A percentile compares a stretch with the other conserved stretches of the same genome.
phyloP scores from a whole-genome alignment of 2,797 vertebrate species.

The Danio choprae region DNA sequence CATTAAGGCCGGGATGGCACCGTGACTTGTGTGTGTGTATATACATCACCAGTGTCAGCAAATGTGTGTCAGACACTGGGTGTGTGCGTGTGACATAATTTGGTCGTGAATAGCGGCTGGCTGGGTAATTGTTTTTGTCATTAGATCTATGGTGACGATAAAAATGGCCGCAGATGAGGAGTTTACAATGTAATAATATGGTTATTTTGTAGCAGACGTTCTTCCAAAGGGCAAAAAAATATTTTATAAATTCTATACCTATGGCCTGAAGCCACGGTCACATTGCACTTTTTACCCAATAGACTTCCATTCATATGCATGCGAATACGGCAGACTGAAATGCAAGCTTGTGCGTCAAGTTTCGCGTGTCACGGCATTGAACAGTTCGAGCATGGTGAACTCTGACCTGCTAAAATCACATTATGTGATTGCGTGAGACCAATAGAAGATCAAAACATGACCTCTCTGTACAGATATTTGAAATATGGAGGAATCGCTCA shows the following conservation, averaged over 20 bases:
- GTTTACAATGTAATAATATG: conserved; percentile 11
- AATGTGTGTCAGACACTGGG: conserved; percentile 54
- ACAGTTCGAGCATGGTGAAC: too few species aligned
- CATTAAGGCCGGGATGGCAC: conserved; percentile 94
- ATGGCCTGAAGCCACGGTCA: too few species aligned
- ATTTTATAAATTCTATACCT: neutral
- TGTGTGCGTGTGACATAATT: conserved; percentile 58
- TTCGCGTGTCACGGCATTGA: too few species aligned
- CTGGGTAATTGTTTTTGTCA: conserved; percentile 93
- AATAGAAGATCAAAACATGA: too few species aligned
- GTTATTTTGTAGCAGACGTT: neutral
- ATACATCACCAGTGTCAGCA: conserved; percentile 52
- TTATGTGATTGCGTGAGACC: too few species aligned
- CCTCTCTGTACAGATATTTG: too few species aligned
- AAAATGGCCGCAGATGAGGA: conserved; percentile 50
- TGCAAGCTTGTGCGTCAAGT: too few species aligned
- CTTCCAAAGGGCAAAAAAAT: conserved; percentile 13
- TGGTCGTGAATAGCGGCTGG: conserved; percentile 75
- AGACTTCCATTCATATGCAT: too few species aligned
- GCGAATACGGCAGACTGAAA: too few species aligned
- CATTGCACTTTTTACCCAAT: too few species aligned
- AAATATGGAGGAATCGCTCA: too few species aligned
- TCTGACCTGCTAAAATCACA: too few species aligned
- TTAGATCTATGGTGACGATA: conserved; percentile 83
- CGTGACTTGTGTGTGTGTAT: conserved; percentile 62